A percentile compares a stretch with the other conserved stretches of the same genome.
phyloP scores from a whole-genome alignment of 2,888 invertebrate genomes.

The Exephanes ischioxanthus region DNA sequence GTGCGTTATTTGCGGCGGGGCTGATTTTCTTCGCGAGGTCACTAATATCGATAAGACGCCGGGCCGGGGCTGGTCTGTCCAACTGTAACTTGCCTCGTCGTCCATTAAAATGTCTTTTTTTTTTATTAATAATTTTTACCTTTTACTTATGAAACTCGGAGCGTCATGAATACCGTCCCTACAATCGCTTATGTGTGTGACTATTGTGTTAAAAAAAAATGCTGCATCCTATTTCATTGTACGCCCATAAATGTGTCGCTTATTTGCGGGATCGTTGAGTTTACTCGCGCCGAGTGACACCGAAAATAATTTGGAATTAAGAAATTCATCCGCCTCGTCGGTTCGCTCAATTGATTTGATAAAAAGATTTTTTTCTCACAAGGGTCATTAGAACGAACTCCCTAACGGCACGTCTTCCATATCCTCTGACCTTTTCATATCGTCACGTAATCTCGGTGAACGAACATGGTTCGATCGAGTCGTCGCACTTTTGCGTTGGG shows the following conservation, averaged over 20 bases:
- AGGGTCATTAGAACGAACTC: conserved; percentile 47
- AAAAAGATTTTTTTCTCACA: neutral
- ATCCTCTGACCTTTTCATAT: conserved; percentile 63
- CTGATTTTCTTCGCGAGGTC: conserved; percentile 63
- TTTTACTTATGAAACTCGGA: no score
- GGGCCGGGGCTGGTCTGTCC: neutral
- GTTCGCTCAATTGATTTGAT: neutral
- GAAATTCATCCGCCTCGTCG: neutral
- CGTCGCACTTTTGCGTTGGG: conserved; percentile 55
- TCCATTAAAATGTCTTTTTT: neutral
- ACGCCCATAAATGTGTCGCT: no score
- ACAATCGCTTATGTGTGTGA: no score
- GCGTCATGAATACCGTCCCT: no score
- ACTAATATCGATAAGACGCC: conserved; percentile 62
- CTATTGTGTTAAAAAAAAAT: no score
- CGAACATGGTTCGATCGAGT: conserved; percentile 67
- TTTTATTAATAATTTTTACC: neutral
- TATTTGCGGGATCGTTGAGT: no score
- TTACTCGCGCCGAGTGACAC: neutral
- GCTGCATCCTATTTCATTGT: no score
- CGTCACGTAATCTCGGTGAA: conserved; percentile 67
- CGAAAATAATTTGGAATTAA: neutral
- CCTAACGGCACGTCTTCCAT: conserved; percentile 52
- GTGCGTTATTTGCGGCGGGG: conserved; percentile 54
- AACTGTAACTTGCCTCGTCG: conserved; percentile 7